A percentile compares a stretch with the other conserved stretches of the same genome.
Conservation (phyloP, 1,140 invertebrate genomes). For the Pseudachorutes palmiensis region DNA sequence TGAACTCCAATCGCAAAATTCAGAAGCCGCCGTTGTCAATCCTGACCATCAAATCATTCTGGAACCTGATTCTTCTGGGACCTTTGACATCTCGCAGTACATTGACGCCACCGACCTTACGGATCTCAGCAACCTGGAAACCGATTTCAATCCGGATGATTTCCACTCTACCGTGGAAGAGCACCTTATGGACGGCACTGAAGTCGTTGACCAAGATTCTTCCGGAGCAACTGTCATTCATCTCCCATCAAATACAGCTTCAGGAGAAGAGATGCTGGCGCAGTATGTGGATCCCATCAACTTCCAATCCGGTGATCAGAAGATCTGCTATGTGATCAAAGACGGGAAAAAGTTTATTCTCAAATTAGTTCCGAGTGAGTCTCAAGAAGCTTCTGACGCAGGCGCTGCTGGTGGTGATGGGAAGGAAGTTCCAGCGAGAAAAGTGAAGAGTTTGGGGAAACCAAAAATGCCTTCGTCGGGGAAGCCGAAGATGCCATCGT, state of each 20-base stretch:
- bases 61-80: background rate
- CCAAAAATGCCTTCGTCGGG: background rate
- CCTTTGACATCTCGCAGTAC: slow-evolving; percentile 3
- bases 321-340: slow-evolving; percentile 14
- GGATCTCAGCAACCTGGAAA: slow-evolving; percentile 12
- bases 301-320: background rate
- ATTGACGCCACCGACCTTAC: slow-evolving; percentile 17
- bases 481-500: background rate
- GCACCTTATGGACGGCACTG: slow-evolving; percentile 13
- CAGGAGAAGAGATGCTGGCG: background rate
- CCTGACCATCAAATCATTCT: background rate
- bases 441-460: slow-evolving; percentile 1
- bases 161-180: slow-evolving; percentile 22
- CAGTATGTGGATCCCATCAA: background rate
- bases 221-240: background rate
- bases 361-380: slow-evolving; percentile 14
- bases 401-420: background rate
- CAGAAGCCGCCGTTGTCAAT: background rate
- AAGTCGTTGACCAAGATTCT: background rate
- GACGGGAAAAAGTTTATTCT: slow-evolving; percentile 28
- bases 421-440: background rate
- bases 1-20: background rate
- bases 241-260: background rate
- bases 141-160: slow-evolving; percentile 27
- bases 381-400: background rate